phyloP scores from a whole-genome alignment of 2,888 invertebrate species.

The Fragum fragum region DNA sequence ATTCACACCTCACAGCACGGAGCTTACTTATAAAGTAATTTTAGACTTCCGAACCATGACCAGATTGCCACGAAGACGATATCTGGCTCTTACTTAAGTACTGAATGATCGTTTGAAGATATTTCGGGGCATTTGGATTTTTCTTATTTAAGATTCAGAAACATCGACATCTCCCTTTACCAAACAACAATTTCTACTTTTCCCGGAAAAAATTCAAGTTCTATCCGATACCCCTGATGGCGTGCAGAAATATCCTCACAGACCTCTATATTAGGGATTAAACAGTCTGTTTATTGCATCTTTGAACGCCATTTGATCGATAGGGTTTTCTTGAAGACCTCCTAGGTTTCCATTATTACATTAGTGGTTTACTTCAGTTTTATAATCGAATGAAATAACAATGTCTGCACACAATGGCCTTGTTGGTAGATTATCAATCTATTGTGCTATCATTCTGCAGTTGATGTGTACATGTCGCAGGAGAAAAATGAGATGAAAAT shows the following conservation, averaged over 20 bases:
- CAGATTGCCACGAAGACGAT: too few species aligned
- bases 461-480: not conserved
- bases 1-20: too few species aligned
- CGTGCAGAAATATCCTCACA: not conserved
- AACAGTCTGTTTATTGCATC: slow-evolving; percentile 15
- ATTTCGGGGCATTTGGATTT: too few species aligned
- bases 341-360: slow-evolving; percentile 12
- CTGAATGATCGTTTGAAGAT: too few species aligned
- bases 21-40: too few species aligned
- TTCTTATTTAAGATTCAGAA: too few species aligned
- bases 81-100: too few species aligned
- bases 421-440: not conserved
- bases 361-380: slow-evolving; percentile 1
- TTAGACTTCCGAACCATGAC: too few species aligned
- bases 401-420: slow-evolving; percentile 8
- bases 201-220: too few species aligned
- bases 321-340: not conserved
- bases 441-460: not conserved
- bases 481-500: too few species aligned
- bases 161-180: too few species aligned
- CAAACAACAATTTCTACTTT: too few species aligned
- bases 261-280: slow-evolving; percentile 9
- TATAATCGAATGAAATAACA: slow-evolving; percentile 23
- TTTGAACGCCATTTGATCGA: slow-evolving; percentile 19
- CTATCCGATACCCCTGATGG: not conserved